These are phyloP conservation scores for Sebastes itinus DNA, from an alignment of 2,797 vertebrate genomes.

Conservation along the genomic window DNA sequence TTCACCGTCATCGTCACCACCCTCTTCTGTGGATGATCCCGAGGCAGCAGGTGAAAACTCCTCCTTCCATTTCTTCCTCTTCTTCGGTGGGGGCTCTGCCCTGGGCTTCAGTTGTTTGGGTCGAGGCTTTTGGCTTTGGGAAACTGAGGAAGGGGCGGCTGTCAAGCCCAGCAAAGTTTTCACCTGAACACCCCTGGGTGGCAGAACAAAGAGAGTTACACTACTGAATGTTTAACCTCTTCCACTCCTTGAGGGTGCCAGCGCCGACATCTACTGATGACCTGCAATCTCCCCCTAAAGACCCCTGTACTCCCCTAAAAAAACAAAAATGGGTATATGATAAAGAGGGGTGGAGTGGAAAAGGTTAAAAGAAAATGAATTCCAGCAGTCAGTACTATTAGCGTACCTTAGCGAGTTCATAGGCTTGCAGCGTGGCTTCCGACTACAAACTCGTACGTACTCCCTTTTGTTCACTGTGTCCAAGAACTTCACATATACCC, in stretches of 20 bases:
- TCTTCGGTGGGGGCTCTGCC: constrained; percentile 97
- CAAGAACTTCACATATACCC: constrained; percentile 97
- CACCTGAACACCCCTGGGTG: constrained; percentile 80
- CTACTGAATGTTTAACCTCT: not conserved
- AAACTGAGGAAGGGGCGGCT: constrained; percentile 60
- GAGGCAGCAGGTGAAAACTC: constrained; percentile 89
- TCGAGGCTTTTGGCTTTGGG: constrained; percentile 85
- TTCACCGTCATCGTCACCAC: constrained; percentile 89
- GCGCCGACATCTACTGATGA: too few relatives aligned
- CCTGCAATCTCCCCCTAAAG: too few relatives aligned
- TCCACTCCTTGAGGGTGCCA: too few relatives aligned
- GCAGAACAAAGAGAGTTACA: constrained; percentile 8
- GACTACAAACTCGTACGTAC: constrained; percentile 95
- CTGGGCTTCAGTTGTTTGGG: constrained; percentile 90
- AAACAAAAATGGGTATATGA: too few relatives aligned
- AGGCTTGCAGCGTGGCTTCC: constrained; percentile 93
- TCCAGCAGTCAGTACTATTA: not conserved
- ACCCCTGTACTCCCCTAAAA: too few relatives aligned
- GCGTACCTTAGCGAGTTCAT: constrained; percentile 90
- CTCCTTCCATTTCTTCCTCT: constrained; percentile 98
- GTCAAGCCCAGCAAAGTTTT: constrained; percentile 85
- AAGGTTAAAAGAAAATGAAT: not conserved
- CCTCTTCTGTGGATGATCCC: constrained; percentile 90
- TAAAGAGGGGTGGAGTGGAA: too few relatives aligned
- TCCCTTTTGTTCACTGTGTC: constrained; percentile 99